Conservation (phyloP, 1,140 invertebrate species). For the Epicauta chinensis region DNA sequence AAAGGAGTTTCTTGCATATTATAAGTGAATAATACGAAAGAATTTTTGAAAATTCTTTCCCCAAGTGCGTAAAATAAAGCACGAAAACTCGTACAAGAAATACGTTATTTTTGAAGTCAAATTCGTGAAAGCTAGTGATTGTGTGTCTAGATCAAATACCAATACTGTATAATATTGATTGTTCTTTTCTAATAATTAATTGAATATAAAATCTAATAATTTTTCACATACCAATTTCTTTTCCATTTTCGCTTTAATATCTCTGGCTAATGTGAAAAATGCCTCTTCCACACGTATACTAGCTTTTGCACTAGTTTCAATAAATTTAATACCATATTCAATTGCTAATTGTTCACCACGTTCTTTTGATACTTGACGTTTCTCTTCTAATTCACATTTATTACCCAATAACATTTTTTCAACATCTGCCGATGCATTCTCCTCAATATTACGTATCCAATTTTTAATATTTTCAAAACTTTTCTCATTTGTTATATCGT, state of each 20-base stretch:
- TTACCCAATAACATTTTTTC: constrained; percentile 94
- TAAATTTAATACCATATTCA: constrained; percentile 90
- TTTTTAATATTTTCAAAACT: constrained; percentile 99
- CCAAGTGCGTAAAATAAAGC: too few species aligned
- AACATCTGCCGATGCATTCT: constrained; percentile 89
- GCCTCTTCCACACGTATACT: constrained; percentile 88
- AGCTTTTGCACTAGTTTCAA: constrained; percentile 89
- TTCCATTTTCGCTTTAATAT: constrained; percentile 93
- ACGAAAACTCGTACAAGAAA: too few species aligned
- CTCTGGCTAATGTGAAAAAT: constrained; percentile 86
- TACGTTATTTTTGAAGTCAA: too few species aligned
- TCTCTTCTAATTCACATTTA: constrained; percentile 89
- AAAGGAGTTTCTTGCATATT: too few species aligned
- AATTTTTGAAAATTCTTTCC: too few species aligned
- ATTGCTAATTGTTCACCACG: constrained; percentile 70
- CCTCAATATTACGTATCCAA: constrained; percentile 98
- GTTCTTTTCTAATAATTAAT: too few species aligned
- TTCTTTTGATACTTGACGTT: constrained; percentile 74
- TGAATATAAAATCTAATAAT: neutral
- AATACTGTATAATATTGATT: too few species aligned
- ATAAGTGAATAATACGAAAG: too few species aligned
- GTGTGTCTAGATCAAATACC: too few species aligned
- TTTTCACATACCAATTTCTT: constrained; percentile 77
- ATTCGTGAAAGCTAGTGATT: too few species aligned
- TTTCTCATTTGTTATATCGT: constrained; percentile 97